phyloP scores from a whole-genome alignment of 2,888 invertebrate species.

The Nomada goodeniana region DNA sequence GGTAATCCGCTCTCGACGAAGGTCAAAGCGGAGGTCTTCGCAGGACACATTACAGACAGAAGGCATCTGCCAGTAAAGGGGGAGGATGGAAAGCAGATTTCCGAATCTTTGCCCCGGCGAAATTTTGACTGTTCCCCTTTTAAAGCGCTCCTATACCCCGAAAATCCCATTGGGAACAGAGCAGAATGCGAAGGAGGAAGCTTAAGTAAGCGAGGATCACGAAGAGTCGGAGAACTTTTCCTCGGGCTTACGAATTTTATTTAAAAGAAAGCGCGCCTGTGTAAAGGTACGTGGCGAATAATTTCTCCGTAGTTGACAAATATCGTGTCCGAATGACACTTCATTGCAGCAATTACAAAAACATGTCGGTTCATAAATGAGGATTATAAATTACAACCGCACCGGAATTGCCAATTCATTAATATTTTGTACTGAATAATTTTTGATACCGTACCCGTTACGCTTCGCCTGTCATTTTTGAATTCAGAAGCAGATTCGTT shows the following conservation, averaged over 20 bases:
- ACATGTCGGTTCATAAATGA: no score
- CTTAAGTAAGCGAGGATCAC: constrained; percentile 34
- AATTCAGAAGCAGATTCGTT: no score
- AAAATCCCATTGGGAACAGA: constrained; percentile 49
- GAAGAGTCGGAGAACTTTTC: constrained; percentile 27
- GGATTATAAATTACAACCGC: no score
- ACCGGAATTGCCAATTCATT: no score
- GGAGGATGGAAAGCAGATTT: constrained; percentile 37
- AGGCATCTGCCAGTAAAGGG: constrained; percentile 15
- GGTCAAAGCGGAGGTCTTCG: constrained; percentile 48
- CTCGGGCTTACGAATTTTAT: background rate
- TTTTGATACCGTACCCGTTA: no score
- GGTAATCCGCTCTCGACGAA: constrained; percentile 59
- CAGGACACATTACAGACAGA: constrained; percentile 17
- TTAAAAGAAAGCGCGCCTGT: background rate
- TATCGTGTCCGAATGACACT: no score
- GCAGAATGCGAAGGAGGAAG: constrained; percentile 3
- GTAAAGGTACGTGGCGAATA: background rate
- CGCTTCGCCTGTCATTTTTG: no score
- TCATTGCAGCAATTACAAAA: no score
- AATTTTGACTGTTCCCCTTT: constrained; percentile 50
- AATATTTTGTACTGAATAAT: no score
- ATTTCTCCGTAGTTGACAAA: background rate
- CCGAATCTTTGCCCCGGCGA: constrained; percentile 40
- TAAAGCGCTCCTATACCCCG: constrained; percentile 32